Base-by-base conservation (phyloP, 1,140 invertebrate species). In the Drosophila parvula region DNA sequence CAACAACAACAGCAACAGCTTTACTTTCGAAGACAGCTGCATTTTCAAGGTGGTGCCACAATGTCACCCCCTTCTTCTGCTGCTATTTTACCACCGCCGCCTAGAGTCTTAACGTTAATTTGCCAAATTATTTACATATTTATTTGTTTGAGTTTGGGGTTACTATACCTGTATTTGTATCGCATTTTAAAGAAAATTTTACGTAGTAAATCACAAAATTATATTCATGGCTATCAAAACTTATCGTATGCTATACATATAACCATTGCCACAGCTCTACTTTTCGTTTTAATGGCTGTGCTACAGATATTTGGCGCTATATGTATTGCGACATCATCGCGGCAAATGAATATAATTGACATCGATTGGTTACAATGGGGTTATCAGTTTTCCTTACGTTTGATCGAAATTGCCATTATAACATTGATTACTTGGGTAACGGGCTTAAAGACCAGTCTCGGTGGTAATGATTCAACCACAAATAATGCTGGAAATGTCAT, bases 351-450 rank as follows among this genome's bases (percentile, higher is more conserved):
- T 53, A 59, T 81, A 22, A 59, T 79, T 0, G 91, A 92, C 30
- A 78, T 94, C 38, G 93, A 94, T 78, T 98, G 97, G 97, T 93
- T 97, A 7, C 96, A 97, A 93, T 98, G 97, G 96, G 95, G 96
- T 11, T 98, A 97, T 93, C 96, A 98, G 79, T 96, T 97, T 75
- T 96, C 95, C 3, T 93, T 97, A 32, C 94, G 97, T 18, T 93
- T 98, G 0, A 94, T 98, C 36, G 97, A 98, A 91, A 94, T 98
- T 27, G 95, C 95, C 1, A 96, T 98, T 77, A 96, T 97, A 71
- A 95, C 95, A 9, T 93, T 97, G 12, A 94, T 98, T 68, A 95
- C 96, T 0, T 97, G 96, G 94, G 96, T 97, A 4, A 95, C 96
- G 51, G 96, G 96, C 78, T 88, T 96, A 32, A 94, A 94, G 79